Percentiles rank a stretch among this genome's conserved stretches.
Conservation (phyloP, 2,888 invertebrate genomes). For the Yponomeuta evonymella region DNA sequence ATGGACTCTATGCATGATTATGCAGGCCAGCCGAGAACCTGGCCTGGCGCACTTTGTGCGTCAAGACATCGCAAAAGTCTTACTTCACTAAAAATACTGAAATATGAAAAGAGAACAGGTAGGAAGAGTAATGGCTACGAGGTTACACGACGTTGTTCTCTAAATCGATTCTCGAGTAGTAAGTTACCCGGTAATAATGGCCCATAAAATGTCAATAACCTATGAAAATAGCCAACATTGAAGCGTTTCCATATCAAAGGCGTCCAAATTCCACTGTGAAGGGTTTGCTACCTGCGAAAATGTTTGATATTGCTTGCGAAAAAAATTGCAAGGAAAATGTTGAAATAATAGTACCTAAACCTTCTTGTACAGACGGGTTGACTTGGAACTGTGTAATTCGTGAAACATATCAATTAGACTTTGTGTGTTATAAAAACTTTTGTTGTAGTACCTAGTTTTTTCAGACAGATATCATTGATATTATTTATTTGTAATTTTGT, state of each 20-base stretch:
- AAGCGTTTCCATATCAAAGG: constrained; percentile 38
- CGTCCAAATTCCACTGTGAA: constrained; percentile 44
- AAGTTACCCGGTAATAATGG: constrained; percentile 6
- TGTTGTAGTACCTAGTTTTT: no score
- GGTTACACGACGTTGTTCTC: background rate
- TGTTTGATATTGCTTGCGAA: background rate
- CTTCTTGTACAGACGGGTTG: no score
- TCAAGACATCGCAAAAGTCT: background rate
- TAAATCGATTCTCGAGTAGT: background rate
- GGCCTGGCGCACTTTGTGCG: no score
- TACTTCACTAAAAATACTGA: background rate
- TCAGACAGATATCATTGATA: no score
- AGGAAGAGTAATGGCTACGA: background rate
- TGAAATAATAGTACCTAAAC: no score
- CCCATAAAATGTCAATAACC: constrained; percentile 28
- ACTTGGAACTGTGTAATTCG: no score
- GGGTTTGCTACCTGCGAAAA: constrained; percentile 1
- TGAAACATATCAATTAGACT: no score
- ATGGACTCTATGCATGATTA: no score
- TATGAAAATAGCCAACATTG: constrained; percentile 35
- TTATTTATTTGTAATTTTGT: no score
- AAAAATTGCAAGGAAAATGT: background rate
- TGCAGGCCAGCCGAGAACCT: no score
- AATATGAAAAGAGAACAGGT: background rate
- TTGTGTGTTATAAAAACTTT: no score